Evolutionary conservation across 1,140 invertebrate genomes (phyloP), one percentile per base, ranked within the genome.

Genomic region (Drosophila kohkoa): DNA sequence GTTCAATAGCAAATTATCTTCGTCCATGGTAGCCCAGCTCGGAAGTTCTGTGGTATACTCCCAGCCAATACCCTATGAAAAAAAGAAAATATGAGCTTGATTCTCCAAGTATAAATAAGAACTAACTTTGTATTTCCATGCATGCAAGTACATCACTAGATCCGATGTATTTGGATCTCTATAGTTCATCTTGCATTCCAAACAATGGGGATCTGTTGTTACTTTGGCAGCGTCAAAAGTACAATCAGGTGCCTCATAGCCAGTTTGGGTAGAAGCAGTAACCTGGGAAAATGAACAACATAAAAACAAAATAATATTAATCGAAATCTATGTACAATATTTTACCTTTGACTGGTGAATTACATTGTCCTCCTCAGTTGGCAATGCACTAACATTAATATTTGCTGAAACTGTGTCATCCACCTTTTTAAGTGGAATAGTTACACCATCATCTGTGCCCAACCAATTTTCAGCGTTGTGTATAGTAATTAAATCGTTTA

Each of bases 91-190:
- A 11, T 20, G 10, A 58, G 2, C 16, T 20, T 54, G 2, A 10
- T 1, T 20, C 3, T 30, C 10, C 11, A 6, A n/a, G 28, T 30
- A 16, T 10, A 20, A 35, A 41, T 30, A 1, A 1, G 0, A 35
- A 16, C 62, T 2, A 6, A 95, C 96, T 93, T 96, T 96, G 92
- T 99, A 99, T 90, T 96, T 96, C 95, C 97, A 97, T 28, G 98
- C 98, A 93, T 99, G 98, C 20, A 99, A 94, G 93, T 98, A 99
- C 97, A 99, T 98, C 57, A 98, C 96, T 15, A 99, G 94, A 91
- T 99, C 97, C 71, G 96, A 95, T 0, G 97, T 96, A 65, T 96
- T 96, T 0, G 98, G 98, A 93, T 99, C 98, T 48, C 96, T 94
- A 93, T 98, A 99, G 52, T 96, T 95, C 15, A 97, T 96, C 93